Evolutionary conservation across 2,113 vertebrate genomes (phyloP).

Genomic region (Microcebus jonahi): DNA sequence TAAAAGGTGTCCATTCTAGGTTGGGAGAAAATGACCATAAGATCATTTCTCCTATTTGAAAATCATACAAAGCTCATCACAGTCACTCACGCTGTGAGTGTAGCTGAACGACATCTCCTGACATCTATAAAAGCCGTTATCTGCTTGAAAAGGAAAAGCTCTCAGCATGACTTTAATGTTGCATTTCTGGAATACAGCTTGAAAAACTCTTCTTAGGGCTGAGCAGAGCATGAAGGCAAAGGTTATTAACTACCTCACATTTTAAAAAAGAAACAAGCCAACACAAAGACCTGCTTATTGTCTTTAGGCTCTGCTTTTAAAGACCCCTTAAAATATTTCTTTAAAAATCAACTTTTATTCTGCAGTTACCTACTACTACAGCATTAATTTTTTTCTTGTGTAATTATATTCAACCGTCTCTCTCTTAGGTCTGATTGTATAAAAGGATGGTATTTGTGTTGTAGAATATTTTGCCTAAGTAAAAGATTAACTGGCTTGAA

Average conservation of each 20-base stretch:
- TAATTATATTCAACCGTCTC: not conserved
- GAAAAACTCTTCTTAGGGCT: slow-evolving; percentile 73
- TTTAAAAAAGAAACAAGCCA: not conserved
- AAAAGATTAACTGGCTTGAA: not conserved
- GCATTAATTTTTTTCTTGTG: slow-evolving; percentile 49
- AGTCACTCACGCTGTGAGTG: not conserved
- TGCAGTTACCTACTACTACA: not conserved
- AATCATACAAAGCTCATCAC: not conserved
- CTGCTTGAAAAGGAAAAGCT: not conserved
- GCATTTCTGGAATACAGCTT: slow-evolving; percentile 63
- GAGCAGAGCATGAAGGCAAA: slow-evolving; percentile 38
- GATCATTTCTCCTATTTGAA: not conserved
- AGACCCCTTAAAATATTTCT: slow-evolving; percentile 18
- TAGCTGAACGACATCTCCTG: not conserved
- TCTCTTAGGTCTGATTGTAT: not conserved
- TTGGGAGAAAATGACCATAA: not conserved
- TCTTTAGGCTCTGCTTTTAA: not conserved
- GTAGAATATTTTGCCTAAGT: not conserved
- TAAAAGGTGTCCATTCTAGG: slow-evolving; percentile 22
- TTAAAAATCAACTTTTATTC: slow-evolving; percentile 44
- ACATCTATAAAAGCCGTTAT: not conserved
- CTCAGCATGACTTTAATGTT: slow-evolving; percentile 67
- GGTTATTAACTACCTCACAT: not conserved
- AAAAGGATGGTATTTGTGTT: not conserved
- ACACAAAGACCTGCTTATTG: not conserved